Conservation (phyloP, 2,888 invertebrate species). For the Dasysyrphus albostriatus region DNA sequence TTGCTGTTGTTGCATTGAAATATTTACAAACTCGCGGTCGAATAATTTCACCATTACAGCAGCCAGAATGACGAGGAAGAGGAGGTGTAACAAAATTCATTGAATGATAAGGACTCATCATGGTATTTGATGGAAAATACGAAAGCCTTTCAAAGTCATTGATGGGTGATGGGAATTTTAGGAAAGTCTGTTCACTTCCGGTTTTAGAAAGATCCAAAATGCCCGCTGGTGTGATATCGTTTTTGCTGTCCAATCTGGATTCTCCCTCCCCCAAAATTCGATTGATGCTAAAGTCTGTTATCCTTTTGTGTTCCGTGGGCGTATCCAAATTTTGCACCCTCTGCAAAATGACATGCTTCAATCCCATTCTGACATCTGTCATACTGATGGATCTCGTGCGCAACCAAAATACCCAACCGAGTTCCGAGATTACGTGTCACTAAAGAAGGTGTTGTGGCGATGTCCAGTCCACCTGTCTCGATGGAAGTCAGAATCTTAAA, state of each 20-base stretch:
- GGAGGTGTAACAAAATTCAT: slow-evolving; percentile 45
- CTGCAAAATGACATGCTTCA: slow-evolving; percentile 82
- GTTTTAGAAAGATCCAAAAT: slow-evolving; percentile 82
- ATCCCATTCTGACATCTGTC: slow-evolving; percentile 82
- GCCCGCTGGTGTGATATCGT: slow-evolving; percentile 66
- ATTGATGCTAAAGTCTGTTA: slow-evolving; percentile 83
- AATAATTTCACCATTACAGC: slow-evolving; percentile 61
- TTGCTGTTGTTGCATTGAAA: slow-evolving; percentile 34
- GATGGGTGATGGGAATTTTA: slow-evolving; percentile 21
- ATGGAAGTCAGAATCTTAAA: slow-evolving; percentile 80
- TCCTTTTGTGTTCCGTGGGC: slow-evolving; percentile 75
- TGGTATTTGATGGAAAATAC: slow-evolving; percentile 39
- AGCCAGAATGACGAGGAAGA: slow-evolving; percentile 51
- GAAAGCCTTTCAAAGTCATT: slow-evolving; percentile 48
- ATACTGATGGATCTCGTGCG: slow-evolving; percentile 73
- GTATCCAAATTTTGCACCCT: slow-evolving; percentile 80
- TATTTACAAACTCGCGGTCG: slow-evolving; percentile 74
- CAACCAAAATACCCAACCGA: slow-evolving; percentile 47
- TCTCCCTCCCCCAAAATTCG: slow-evolving; percentile 78
- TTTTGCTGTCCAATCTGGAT: slow-evolving; percentile 46
- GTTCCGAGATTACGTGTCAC: slow-evolving; percentile 26
- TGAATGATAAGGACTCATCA: slow-evolving; percentile 63
- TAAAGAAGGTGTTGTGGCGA: slow-evolving; percentile 38
- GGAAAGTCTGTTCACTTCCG: slow-evolving; percentile 45
- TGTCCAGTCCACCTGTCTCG: slow-evolving; percentile 78